phyloP scores from a whole-genome alignment of 2,113 vertebrate genomes.

The Periophthalmus modestus region DNA sequence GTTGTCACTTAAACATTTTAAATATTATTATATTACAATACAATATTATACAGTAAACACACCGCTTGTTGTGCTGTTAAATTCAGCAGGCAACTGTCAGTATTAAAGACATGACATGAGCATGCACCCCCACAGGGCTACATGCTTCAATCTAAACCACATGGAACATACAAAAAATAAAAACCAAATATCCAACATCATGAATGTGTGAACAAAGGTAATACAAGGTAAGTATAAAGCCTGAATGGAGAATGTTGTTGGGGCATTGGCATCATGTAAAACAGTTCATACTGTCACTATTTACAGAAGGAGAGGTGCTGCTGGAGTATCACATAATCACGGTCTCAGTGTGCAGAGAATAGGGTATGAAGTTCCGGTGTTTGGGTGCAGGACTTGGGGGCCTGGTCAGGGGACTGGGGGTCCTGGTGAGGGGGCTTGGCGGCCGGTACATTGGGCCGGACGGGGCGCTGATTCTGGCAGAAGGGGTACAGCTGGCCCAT shows the following conservation, averaged over 20 bases:
- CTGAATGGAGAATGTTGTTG: constrained; percentile 85
- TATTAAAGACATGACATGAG: constrained; percentile 70
- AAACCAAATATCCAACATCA: constrained; percentile 21
- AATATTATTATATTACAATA: constrained; percentile 44
- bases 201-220: constrained; percentile 25
- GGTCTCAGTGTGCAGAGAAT: constrained; percentile 78
- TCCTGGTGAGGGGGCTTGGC: constrained; percentile 56
- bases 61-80: constrained; percentile 42
- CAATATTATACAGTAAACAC: constrained; percentile 64
- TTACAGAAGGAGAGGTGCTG: constrained; percentile 50
- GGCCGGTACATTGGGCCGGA: constrained; percentile 66
- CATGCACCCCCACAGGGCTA: constrained; percentile 82
- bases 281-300: constrained; percentile 47
- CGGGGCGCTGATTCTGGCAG: constrained; percentile 62
- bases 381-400: constrained; percentile 67
- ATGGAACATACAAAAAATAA: constrained; percentile 38
- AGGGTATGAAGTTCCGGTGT: constrained; percentile 62
- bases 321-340: constrained; percentile 75
- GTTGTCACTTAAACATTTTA: constrained; percentile 45
- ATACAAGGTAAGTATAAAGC: constrained; percentile 76
- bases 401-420: constrained; percentile 68
- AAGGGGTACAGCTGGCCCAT: constrained; percentile 84
- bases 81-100: constrained; percentile 44
- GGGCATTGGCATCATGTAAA: constrained; percentile 20
- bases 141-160: constrained; percentile 83